Conservation (phyloP, 2,797 vertebrate species). For the Enteromius fasciolatus region DNA sequence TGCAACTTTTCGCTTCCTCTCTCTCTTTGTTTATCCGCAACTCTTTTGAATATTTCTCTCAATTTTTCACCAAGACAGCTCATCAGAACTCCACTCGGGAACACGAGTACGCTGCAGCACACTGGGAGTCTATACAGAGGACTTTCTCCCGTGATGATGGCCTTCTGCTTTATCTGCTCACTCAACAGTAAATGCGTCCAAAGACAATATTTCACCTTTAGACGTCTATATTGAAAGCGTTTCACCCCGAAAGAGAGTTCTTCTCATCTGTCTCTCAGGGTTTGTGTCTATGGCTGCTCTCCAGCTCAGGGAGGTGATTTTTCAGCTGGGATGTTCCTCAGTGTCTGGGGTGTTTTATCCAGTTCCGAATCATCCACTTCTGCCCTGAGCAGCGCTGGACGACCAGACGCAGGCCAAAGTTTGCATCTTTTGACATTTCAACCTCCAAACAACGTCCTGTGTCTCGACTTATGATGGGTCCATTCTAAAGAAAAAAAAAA, state of each 20-base stretch:
- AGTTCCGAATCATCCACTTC: slow-evolving; percentile 98
- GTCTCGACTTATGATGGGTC: slow-evolving; percentile 94
- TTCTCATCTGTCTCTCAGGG: slow-evolving; percentile 28
- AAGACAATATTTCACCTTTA: slow-evolving; percentile 67
- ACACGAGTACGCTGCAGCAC: background rate
- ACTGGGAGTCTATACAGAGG: slow-evolving; percentile 8
- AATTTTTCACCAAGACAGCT: slow-evolving; percentile 2
- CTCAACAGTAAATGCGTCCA: slow-evolving; percentile 54
- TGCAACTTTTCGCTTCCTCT: background rate
- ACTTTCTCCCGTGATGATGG: slow-evolving; percentile 51
- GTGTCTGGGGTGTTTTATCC: slow-evolving; percentile 90
- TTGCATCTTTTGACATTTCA: slow-evolving; percentile 96
- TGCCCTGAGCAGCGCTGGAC: slow-evolving; percentile 96
- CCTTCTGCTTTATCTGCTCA: slow-evolving; percentile 46
- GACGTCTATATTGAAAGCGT: slow-evolving; percentile 60
- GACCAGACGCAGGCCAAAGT: slow-evolving; percentile 93
- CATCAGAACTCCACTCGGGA: slow-evolving; percentile 2
- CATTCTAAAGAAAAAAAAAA: slow-evolving; percentile 77
- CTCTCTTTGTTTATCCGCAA: background rate
- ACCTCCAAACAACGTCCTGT: slow-evolving; percentile 95
- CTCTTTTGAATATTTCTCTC: background rate
- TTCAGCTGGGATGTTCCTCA: slow-evolving; percentile 69
- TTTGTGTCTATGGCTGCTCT: slow-evolving; percentile 29
- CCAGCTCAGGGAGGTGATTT: slow-evolving; percentile 48
- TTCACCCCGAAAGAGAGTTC: slow-evolving; percentile 59